Conservation (phyloP, 2,888 invertebrate species). For the Synergus itoensis region DNA sequence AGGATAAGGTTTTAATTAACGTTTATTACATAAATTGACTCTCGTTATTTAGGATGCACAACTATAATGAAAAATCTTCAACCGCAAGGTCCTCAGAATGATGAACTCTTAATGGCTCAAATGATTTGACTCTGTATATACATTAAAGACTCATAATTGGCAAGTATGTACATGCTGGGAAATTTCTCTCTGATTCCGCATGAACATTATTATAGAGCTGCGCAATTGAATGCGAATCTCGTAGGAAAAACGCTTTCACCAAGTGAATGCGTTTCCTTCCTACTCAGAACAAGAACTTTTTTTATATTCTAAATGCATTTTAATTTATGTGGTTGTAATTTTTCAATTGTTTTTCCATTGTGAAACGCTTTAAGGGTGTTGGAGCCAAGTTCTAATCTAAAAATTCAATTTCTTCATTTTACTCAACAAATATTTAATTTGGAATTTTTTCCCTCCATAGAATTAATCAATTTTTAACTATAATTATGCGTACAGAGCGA, state of each 20-base stretch:
- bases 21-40: neutral
- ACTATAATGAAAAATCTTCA: neutral
- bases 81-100: neutral
- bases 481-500: too few species aligned
- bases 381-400: too few species aligned
- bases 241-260: slow-evolving; percentile 55
- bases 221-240: slow-evolving; percentile 31
- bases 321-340: too few species aligned
- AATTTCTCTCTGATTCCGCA: slow-evolving; percentile 31
- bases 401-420: too few species aligned
- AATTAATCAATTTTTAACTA: too few species aligned
- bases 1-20: neutral
- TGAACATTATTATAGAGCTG: slow-evolving; percentile 32
- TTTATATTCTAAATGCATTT: neutral
- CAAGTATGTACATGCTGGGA: slow-evolving; percentile 13
- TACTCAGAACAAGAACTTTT: neutral
- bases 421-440: too few species aligned
- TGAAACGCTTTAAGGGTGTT: too few species aligned
- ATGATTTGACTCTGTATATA: neutral
- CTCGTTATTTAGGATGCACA: slow-evolving; percentile 28
- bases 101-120: slow-evolving; percentile 16
- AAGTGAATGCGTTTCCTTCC: slow-evolving; percentile 23
- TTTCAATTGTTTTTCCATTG: too few species aligned
- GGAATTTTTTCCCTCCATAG: too few species aligned
- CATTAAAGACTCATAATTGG: slow-evolving; percentile 29